Conservation (phyloP, 2,113 vertebrate genomes). For the Nerophis ophidion region DNA sequence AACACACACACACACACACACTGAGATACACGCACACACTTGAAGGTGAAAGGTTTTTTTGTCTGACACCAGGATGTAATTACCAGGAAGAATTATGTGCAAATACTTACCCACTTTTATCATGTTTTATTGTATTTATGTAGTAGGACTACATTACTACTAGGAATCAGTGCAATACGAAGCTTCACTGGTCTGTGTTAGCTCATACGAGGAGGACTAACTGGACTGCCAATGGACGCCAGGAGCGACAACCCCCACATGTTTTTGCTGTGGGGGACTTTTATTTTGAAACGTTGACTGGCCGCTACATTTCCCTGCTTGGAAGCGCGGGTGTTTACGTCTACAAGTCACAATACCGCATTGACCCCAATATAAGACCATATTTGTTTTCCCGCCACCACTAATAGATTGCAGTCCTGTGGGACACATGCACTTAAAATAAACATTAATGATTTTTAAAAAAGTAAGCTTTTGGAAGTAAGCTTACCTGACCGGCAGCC, state of each 20-base stretch:
- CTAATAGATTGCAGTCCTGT: no score
- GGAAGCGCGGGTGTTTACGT: background rate
- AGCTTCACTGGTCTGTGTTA: slow-evolving; percentile 31
- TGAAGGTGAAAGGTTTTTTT: background rate
- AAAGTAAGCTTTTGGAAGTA: no score
- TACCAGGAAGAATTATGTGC: background rate
- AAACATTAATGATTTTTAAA: no score
- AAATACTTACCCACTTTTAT: background rate
- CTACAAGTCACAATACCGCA: no score
- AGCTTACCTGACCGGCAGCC: no score
- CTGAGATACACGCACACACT: background rate
- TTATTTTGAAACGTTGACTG: slow-evolving; percentile 65
- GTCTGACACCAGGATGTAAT: background rate
- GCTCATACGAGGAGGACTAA: slow-evolving; percentile 22
- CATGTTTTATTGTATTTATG: no score
- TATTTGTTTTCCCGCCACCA: no score
- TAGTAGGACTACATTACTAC: no score
- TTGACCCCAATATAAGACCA: no score
- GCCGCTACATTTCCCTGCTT: slow-evolving; percentile 78
- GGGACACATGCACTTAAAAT: no score
- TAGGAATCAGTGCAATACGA: slow-evolving; percentile 39
- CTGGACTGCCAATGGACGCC: slow-evolving; percentile 2
- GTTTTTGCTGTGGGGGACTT: slow-evolving; percentile 63
- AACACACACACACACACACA: background rate
- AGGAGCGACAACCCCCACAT: slow-evolving; percentile 43